A percentile compares a stretch with the other conserved stretches of the same genome.
Conservation (phyloP, 1,140 invertebrate species). For the Adelges cooleyi region DNA sequence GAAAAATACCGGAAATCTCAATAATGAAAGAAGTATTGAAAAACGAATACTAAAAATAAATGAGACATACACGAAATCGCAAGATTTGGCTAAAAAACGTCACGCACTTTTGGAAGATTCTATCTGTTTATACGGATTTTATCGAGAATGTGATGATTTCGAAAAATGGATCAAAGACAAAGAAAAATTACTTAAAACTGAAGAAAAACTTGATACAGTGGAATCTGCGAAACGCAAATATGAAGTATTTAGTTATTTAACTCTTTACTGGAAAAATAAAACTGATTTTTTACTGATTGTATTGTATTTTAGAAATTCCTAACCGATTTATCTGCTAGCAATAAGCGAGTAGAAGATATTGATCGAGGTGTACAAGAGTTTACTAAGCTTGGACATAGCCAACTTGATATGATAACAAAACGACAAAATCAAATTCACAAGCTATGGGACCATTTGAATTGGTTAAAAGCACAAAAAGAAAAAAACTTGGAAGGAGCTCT, state of each 20-base stretch:
- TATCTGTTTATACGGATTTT: conserved; percentile 85
- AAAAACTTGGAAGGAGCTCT: conserved; percentile 82
- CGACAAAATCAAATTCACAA: conserved; percentile 74
- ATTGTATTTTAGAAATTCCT: conserved; percentile 65
- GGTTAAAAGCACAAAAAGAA: conserved; percentile 79
- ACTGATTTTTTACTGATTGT: too few relatives aligned
- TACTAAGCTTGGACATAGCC: conserved; percentile 69
- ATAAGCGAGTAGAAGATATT: conserved; percentile 77
- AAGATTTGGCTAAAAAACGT: conserved; percentile 63
- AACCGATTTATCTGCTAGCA: conserved; percentile 86
- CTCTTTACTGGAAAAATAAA: too few relatives aligned
- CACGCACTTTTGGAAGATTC: conserved; percentile 80
- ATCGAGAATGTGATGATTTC: conserved; percentile 95
- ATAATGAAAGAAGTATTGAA: conserved; percentile 48
- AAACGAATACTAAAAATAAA: conserved; percentile 70
- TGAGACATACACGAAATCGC: conserved; percentile 64
- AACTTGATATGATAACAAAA: conserved; percentile 69
- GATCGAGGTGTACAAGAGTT: conserved; percentile 81
- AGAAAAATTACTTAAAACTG: conserved; percentile 71
- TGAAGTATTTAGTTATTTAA: conserved; percentile 61
- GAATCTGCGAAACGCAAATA: conserved; percentile 89
- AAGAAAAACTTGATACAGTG: conserved; percentile 79
- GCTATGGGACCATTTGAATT: conserved; percentile 78
- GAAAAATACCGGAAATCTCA: not conserved
- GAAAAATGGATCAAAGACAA: conserved; percentile 96